A percentile compares a stretch with the other conserved stretches of the same genome.
phyloP scores from a whole-genome alignment of 2,113 vertebrate genomes.

The Ornithorhynchus anatinus region DNA sequence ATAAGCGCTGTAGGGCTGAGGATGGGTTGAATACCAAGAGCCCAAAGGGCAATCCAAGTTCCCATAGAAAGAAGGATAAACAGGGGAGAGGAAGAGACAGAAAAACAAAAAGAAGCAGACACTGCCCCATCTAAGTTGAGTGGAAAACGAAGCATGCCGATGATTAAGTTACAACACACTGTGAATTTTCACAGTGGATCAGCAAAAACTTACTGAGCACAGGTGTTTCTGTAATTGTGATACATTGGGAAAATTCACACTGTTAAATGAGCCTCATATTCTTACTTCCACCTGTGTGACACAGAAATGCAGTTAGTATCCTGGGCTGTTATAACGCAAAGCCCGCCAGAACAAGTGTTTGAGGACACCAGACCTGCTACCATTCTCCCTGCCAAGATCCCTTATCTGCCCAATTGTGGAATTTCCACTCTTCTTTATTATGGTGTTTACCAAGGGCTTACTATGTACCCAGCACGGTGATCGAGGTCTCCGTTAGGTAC shows the following conservation, averaged over 20 bases:
- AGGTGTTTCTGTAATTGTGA: constrained; percentile 75
- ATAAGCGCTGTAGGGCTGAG: too few relatives aligned
- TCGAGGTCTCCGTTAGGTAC: too few relatives aligned
- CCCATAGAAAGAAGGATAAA: neutral
- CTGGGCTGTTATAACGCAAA: constrained; percentile 47
- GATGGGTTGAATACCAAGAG: too few relatives aligned
- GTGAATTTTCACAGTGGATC: constrained; percentile 67
- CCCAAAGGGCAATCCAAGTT: too few relatives aligned
- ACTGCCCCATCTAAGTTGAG: neutral
- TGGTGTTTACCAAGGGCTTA: constrained; percentile 32
- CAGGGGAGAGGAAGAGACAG: neutral
- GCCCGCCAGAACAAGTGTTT: constrained; percentile 51
- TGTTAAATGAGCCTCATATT: constrained; percentile 72
- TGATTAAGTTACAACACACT: constrained; percentile 50
- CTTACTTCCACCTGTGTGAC: constrained; percentile 72
- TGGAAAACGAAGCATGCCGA: constrained; percentile 44
- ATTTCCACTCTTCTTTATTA: constrained; percentile 57
- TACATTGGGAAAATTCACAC: constrained; percentile 73
- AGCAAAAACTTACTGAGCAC: constrained; percentile 70
- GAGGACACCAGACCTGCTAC: constrained; percentile 49
- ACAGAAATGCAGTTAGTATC: constrained; percentile 58
- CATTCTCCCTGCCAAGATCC: constrained; percentile 30
- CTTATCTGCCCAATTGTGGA: constrained; percentile 44
- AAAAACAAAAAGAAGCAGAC: constrained; percentile 1
- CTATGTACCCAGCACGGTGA: constrained; percentile 11